Conservation (phyloP, 2,113 vertebrate genomes). For the Ctenodactylus gundi region DNA sequence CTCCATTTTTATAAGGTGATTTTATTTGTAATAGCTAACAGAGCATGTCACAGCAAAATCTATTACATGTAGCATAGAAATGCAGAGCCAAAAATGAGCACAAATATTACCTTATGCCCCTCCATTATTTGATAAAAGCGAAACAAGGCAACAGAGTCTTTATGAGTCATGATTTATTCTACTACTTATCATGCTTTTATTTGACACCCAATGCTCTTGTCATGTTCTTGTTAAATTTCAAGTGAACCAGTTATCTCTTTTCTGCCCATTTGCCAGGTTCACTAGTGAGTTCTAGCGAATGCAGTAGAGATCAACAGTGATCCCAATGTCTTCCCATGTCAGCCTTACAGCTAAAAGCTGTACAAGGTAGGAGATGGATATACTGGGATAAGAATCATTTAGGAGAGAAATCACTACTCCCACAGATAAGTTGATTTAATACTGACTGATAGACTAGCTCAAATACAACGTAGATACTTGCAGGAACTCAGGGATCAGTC, state of each 20-base stretch:
- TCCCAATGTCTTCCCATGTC: neutral
- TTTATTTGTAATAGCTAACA: neutral
- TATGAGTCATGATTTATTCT: neutral
- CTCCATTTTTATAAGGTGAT: neutral
- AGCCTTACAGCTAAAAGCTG: neutral
- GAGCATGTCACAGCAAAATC: neutral
- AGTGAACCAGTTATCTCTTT: neutral
- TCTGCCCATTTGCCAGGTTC: neutral
- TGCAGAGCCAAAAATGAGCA: neutral
- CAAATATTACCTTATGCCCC: neutral
- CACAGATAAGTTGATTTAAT: neutral
- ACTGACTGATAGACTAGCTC: neutral
- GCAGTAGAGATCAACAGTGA: neutral
- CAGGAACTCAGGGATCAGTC: neutral
- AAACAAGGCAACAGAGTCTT: neutral
- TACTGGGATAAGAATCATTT: neutral
- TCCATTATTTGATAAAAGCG: neutral
- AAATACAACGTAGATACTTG: neutral
- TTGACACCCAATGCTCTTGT: neutral
- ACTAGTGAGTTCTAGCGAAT: neutral
- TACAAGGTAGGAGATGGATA: neutral
- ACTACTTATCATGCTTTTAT: neutral
- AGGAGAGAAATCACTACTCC: neutral
- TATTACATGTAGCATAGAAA: neutral
- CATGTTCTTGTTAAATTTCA: neutral